These are phyloP conservation scores for Erythrocercus mccallii DNA, from an alignment of 2,113 vertebrate species.

Conservation along the genomic window DNA sequence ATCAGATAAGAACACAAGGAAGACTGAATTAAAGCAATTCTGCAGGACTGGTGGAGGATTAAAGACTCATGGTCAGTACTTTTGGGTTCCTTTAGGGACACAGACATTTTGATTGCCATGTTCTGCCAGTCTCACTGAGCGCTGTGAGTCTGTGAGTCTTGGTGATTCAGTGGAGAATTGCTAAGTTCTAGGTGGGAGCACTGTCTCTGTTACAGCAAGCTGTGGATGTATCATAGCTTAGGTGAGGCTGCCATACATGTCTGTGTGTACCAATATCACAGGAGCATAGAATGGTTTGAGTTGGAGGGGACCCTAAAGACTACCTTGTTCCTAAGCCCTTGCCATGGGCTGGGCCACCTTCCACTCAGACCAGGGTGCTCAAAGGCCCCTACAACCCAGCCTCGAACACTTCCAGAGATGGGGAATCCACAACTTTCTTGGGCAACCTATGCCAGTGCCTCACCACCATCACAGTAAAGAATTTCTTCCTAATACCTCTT, in stretches of 20 bases:
- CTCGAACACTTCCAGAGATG: background rate
- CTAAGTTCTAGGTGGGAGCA: background rate
- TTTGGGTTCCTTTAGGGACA: background rate
- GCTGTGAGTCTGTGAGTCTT: fast-evolving
- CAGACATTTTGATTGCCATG: background rate
- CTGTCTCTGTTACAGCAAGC: background rate
- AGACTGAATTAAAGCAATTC: background rate
- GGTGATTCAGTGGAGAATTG: background rate
- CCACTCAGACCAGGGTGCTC: background rate
- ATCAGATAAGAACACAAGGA: background rate
- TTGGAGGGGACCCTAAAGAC: background rate
- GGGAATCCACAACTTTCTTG: background rate
- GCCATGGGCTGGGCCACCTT: background rate
- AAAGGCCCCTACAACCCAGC: background rate
- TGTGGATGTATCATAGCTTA: background rate
- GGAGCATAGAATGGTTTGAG: background rate
- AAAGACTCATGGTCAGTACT: background rate
- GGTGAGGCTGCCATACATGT: background rate
- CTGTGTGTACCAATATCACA: background rate
- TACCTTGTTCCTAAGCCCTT: background rate
- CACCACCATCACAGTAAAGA: background rate
- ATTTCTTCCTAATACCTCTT: background rate
- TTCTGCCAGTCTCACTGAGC: background rate
- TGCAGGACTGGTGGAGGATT: background rate
- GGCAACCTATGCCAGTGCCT: background rate